Base-by-base conservation (phyloP, 2,888 invertebrate genomes). In the Steinernema scapterisci region DNA sequence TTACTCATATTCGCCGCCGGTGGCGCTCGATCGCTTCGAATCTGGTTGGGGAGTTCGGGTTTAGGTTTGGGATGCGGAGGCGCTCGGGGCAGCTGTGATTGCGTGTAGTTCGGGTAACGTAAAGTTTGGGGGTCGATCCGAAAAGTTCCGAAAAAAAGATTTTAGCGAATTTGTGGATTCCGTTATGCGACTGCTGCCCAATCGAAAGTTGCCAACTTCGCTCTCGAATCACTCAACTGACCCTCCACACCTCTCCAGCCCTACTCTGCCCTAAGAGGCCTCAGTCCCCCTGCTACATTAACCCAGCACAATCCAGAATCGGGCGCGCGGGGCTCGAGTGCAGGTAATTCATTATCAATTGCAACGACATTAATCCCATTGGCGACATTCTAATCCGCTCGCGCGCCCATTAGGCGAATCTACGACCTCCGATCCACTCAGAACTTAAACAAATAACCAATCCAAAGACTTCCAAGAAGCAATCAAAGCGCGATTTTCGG, bases 371-470 rank as follows among this genome's bases (percentile, higher is more conserved):
- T 63, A 63, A 63, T 63, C 63, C 63, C 63, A 63, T 63, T 63
- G 63, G 63, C 63, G 63, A 63, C 63, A 63, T 63, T 63, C 63
- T 63, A 63, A 63, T 63, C 63, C 38, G 63, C 63, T 38, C 38
- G 63, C 63, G 63, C 63, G 63, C 63, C 63, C 63, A 63, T 63
- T 63, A 63, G n/a, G 63, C 63, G 63, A 63, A 63, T 63, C 31
- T 21, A 63, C 63, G 63, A 63, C 63, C 63, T 63, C 63, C 63
- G 63, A 63, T 25, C 38, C 38, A 38, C 48, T 48, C n/a, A 16
- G 48, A 63, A 63, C 63, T 63, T 27, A 63, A 63, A 63, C 63
- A 63, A 54, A 54, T 54, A 54, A 31, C 63, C 27, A 27, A 27
- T 31, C 63, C 27, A 16, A 63, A 1, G 5, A 51, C 21, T 54